Conservation (phyloP, 2,888 invertebrate genomes). For the Petrolisthes cinctipes region DNA sequence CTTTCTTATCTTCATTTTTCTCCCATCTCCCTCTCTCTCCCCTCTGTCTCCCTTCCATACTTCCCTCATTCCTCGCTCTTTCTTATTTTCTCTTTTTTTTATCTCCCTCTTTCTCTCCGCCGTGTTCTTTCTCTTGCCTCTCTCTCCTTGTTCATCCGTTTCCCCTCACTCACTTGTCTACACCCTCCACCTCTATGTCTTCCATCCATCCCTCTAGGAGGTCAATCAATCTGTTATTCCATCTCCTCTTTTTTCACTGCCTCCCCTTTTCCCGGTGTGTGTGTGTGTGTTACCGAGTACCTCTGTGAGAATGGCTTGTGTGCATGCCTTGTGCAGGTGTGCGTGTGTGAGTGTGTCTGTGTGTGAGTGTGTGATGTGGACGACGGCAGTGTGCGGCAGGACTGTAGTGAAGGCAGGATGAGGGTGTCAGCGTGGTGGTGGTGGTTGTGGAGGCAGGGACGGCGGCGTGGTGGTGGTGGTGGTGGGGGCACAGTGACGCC, state of each 20-base stretch:
- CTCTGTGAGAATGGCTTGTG: background rate
- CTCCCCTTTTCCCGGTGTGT: background rate
- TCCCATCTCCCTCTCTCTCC: background rate
- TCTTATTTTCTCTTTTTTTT: background rate
- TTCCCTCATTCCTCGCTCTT: background rate
- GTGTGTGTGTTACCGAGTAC: background rate
- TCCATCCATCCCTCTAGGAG: background rate
- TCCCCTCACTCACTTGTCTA: no score
- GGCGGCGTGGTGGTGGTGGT: slow-evolving; percentile 12
- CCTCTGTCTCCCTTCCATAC: no score
- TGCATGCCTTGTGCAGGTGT: background rate
- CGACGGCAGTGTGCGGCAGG: background rate
- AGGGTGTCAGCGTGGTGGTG: background rate
- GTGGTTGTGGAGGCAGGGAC: background rate
- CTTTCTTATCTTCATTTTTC: background rate
- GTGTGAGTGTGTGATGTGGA: background rate
- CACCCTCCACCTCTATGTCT: background rate
- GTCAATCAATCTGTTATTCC: background rate
- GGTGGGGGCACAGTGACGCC: background rate
- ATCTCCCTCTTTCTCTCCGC: background rate
- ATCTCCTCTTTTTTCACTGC: background rate
- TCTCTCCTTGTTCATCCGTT: background rate
- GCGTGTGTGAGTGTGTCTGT: background rate
- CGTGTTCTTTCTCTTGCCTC: background rate
- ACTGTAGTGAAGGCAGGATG: background rate